A percentile compares a stretch with the other conserved stretches of the same genome.
Conservation (phyloP, 2,888 invertebrate genomes). For the Ephialtes manifestator region DNA sequence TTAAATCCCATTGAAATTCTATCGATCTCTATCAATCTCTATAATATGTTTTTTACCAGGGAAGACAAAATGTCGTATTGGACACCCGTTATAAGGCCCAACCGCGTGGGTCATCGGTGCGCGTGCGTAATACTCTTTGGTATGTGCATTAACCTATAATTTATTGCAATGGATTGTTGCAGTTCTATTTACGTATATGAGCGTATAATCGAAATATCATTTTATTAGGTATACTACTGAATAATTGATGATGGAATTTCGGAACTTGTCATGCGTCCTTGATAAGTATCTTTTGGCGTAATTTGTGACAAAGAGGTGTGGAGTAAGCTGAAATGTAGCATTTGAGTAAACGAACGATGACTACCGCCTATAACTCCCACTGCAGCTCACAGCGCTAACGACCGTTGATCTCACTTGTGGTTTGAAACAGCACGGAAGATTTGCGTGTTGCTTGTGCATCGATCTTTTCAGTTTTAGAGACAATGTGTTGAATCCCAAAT, state of each 20-base stretch:
- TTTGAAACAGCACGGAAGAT: not conserved
- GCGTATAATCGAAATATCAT: not conserved
- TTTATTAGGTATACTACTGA: not conserved
- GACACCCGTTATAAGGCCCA: slow-evolving; percentile 10
- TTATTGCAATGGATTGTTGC: not conserved
- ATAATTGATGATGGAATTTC: not conserved
- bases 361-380: not conserved
- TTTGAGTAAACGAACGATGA: slow-evolving; percentile 20
- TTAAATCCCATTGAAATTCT: too few relatives aligned
- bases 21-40: too few relatives aligned
- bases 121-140: slow-evolving; percentile 25
- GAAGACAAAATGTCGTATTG: not conserved
- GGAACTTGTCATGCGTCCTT: not conserved
- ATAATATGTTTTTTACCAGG: too few relatives aligned
- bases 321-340: slow-evolving; percentile 16
- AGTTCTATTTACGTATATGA: not conserved
- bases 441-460: not conserved
- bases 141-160: slow-evolving; percentile 20
- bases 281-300: not conserved
- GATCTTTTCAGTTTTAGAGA: not conserved
- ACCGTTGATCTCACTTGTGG: slow-evolving; percentile 13
- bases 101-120: slow-evolving; percentile 15
- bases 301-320: not conserved
- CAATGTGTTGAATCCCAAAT: too few relatives aligned
- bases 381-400: slow-evolving; percentile 12